A percentile compares a stretch with the other conserved stretches of the same genome.
These are phyloP conservation scores for Trissolcus brochymenae DNA, from an alignment of 2,888 invertebrate genomes.

Conservation along the genomic window DNA sequence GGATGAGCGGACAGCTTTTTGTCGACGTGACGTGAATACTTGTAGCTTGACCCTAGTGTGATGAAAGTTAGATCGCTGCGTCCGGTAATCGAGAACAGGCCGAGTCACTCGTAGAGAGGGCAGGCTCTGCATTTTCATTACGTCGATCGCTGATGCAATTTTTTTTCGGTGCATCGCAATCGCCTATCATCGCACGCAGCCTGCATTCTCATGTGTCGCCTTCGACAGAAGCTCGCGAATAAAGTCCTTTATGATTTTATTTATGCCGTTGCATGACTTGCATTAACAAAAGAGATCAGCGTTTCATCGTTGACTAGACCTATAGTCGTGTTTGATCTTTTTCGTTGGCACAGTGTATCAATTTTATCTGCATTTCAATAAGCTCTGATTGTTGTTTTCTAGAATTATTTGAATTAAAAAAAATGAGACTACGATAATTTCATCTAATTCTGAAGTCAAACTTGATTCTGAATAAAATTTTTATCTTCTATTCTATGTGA, in stretches of 20 bases:
- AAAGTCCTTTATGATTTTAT: constrained; percentile 53
- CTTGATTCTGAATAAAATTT: too few relatives aligned
- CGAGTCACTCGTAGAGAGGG: constrained; percentile 47
- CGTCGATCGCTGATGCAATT: constrained; percentile 40
- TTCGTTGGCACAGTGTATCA: constrained; percentile 4
- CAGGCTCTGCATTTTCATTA: constrained; percentile 56
- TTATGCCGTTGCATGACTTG: constrained; percentile 45
- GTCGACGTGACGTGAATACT: constrained; percentile 55
- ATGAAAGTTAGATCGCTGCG: constrained; percentile 52
- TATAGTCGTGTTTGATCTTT: constrained; percentile 22
- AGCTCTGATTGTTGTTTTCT: neutral
- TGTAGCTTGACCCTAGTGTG: constrained; percentile 39
- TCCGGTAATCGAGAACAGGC: constrained; percentile 54
- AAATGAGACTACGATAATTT: too few relatives aligned
- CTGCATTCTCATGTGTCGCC: constrained; percentile 47
- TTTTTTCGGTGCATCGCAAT: constrained; percentile 50
- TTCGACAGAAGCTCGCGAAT: constrained; percentile 14
- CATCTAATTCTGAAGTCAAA: too few relatives aligned
- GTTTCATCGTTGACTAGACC: constrained; percentile 25
- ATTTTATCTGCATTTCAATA: constrained; percentile 5
- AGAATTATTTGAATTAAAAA: neutral
- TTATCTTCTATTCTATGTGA: too few relatives aligned
- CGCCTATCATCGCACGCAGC: constrained; percentile 54
- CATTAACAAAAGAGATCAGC: constrained; percentile 45
- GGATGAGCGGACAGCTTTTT: constrained; percentile 53